These are phyloP conservation scores for Therioaphis trifolii DNA, from an alignment of 2,888 invertebrate genomes.

Conservation along the genomic window DNA sequence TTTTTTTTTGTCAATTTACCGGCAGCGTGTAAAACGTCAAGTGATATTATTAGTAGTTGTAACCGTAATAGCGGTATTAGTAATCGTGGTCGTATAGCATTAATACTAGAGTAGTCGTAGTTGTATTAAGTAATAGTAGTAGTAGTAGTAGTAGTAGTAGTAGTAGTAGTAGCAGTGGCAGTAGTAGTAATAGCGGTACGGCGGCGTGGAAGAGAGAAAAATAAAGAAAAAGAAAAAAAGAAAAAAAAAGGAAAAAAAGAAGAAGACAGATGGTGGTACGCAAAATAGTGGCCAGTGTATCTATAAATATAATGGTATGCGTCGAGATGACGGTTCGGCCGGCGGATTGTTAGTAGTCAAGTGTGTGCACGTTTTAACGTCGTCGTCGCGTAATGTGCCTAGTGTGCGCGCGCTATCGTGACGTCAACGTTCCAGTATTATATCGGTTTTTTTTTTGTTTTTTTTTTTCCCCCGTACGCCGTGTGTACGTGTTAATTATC, in stretches of 20 bases:
- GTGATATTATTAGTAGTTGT: neutral
- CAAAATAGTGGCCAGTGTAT: conserved; percentile 46
- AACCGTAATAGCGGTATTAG: neutral
- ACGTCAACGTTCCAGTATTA: conserved; percentile 53
- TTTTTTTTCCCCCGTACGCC: no score
- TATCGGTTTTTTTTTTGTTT: no score
- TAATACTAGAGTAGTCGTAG: neutral
- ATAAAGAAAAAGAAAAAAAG: no score
- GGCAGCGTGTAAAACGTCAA: neutral
- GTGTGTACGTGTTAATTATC: no score
- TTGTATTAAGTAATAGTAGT: neutral
- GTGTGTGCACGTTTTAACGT: conserved; percentile 50
- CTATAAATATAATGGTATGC: conserved; percentile 62
- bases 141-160: neutral
- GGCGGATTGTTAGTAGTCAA: conserved; percentile 44
- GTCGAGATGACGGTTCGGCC: conserved; percentile 59
- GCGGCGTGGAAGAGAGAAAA: no score
- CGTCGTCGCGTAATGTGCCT: conserved; percentile 41
- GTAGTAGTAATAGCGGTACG: neutral
- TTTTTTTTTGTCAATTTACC: no score
- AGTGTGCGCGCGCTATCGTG: conserved; percentile 27
- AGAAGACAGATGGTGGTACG: conserved; percentile 58
- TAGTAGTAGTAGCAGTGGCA: neutral
- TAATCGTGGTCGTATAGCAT: neutral
- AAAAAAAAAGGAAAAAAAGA: conserved; percentile 28